Percentiles rank a stretch among this genome's conserved stretches.
These are phyloP conservation scores for Ailurus styani DNA, from an alignment of 2,113 vertebrate genomes.

Conservation along the genomic window DNA sequence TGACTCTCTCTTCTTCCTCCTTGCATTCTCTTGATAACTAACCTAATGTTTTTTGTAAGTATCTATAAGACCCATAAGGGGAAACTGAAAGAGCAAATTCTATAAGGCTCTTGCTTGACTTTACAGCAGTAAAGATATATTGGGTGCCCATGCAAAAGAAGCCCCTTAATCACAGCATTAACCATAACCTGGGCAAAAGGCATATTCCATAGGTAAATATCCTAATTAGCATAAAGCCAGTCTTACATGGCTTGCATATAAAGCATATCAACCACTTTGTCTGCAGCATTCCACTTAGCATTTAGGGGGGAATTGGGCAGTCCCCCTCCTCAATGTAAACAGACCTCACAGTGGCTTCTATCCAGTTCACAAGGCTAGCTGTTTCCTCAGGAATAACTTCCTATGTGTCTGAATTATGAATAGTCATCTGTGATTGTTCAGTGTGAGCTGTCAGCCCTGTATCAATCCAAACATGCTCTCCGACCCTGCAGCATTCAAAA, in stretches of 20 bases:
- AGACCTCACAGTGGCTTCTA: neutral
- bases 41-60: neutral
- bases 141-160: neutral
- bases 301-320: neutral
- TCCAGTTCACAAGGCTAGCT: neutral
- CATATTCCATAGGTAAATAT: neutral
- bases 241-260: neutral
- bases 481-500: neutral
- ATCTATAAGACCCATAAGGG: neutral
- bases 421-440: neutral
- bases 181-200: neutral
- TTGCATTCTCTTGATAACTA: neutral
- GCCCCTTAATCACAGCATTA: neutral
- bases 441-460: neutral
- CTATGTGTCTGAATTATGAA: neutral
- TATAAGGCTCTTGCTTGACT: neutral
- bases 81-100: neutral
- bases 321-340: neutral
- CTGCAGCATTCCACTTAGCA: neutral
- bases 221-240: neutral
- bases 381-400: neutral
- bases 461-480: neutral
- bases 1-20: neutral
- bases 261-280: neutral
- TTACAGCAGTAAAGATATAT: neutral